Conservation (phyloP, 1,140 invertebrate species). For the Augochlora pura region DNA sequence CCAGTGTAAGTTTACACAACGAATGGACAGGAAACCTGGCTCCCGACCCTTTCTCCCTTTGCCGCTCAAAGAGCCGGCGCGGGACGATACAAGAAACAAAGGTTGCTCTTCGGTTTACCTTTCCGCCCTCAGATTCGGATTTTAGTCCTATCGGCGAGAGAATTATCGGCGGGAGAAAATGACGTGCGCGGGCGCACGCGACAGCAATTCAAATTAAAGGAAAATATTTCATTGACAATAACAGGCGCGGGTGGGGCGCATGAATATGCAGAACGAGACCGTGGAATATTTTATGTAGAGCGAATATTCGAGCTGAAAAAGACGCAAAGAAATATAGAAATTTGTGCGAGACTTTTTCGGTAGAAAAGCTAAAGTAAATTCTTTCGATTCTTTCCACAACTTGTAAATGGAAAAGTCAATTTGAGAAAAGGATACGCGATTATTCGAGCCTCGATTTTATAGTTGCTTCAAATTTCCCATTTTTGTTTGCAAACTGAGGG, state of each 20-base stretch:
- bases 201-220: not conserved
- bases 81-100: slow-evolving; percentile 3
- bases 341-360: not conserved
- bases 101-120: slow-evolving; percentile 9
- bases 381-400: no score
- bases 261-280: not conserved
- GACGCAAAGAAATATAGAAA: not conserved
- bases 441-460: no score
- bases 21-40: slow-evolving; percentile 6
- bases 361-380: no score
- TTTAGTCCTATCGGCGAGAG: not conserved
- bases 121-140: not conserved
- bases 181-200: no score
- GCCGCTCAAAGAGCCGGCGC: not conserved
- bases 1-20: slow-evolving; percentile 20
- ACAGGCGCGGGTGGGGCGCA: not conserved
- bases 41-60: not conserved
- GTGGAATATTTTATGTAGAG: not conserved
- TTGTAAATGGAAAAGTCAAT: no score
- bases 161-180: not conserved
- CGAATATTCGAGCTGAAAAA: not conserved
- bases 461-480: no score
- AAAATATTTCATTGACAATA: not conserved
- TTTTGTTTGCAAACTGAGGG: no score
- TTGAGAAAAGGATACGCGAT: no score